A percentile compares a stretch with the other conserved stretches of the same genome.
Evolutionary conservation across 2,888 invertebrate species (phyloP).

Genomic region (Eremobia ochroleuca): DNA sequence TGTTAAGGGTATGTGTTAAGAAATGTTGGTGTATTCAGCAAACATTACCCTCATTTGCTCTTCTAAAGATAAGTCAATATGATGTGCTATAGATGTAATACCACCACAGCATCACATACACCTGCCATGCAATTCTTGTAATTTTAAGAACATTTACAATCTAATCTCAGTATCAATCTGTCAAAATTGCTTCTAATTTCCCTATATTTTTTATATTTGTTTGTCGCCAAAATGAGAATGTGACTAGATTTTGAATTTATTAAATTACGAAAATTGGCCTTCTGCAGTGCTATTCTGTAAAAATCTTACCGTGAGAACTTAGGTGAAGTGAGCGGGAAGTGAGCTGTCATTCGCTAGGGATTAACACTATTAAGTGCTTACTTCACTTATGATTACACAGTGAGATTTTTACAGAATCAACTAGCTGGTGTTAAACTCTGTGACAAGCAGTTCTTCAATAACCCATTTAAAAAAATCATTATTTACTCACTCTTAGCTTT

Average conservation of each 20-base stretch:
- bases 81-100: constrained; percentile 6
- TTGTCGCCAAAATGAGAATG: neutral
- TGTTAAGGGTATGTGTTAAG: neutral
- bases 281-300: no score
- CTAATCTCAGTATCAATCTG: no score
- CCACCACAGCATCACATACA: neutral
- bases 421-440: neutral
- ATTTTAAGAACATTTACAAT: no score
- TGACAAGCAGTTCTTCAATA: neutral
- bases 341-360: no score
- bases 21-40: neutral
- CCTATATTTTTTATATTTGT: no score
- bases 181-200: no score
- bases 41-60: neutral
- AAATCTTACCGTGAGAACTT: no score
- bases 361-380: no score
- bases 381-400: no score
- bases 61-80: neutral
- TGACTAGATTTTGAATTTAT: neutral
- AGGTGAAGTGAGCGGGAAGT: no score
- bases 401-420: no score
- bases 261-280: neutral
- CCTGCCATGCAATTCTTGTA: no score
- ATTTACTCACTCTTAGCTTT: constrained; percentile 1
- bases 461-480: neutral